These are phyloP conservation scores for Apeltes quadracus DNA, from an alignment of 2,113 vertebrate genomes.

Conservation along the genomic window DNA sequence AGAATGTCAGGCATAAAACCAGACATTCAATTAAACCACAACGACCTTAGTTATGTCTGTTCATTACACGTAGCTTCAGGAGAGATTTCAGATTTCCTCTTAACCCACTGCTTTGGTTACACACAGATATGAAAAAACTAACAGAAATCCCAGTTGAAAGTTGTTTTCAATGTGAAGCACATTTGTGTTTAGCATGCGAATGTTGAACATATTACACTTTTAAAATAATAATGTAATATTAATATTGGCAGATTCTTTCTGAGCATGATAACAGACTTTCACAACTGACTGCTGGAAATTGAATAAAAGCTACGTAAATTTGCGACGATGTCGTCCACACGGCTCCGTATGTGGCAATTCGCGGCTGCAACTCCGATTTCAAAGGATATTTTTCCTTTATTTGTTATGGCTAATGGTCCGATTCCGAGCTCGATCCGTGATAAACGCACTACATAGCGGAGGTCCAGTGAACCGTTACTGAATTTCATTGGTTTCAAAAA, in stretches of 20 bases:
- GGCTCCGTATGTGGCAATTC: background rate
- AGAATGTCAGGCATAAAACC: background rate
- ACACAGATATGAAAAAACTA: background rate
- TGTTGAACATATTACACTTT: background rate
- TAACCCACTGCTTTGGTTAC: background rate
- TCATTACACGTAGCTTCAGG: background rate
- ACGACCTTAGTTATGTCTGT: background rate
- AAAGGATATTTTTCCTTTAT: background rate
- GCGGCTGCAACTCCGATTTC: background rate
- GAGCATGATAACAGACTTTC: background rate
- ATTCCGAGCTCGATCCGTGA: background rate
- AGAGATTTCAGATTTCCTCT: background rate
- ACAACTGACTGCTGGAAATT: background rate
- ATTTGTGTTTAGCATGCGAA: background rate
- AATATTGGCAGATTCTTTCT: background rate
- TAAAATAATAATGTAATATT: background rate
- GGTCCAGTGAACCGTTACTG: background rate
- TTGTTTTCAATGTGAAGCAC: background rate
- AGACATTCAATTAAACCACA: slow-evolving; percentile 1
- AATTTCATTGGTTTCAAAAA: background rate
- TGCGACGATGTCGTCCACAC: background rate
- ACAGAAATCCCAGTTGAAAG: background rate
- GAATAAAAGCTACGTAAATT: too few relatives aligned
- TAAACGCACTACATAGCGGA: background rate
- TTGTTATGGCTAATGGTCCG: background rate